These are phyloP conservation scores for Oenanthe oenanthe DNA, from an alignment of 2,113 vertebrate genomes.

Conservation along the genomic window DNA sequence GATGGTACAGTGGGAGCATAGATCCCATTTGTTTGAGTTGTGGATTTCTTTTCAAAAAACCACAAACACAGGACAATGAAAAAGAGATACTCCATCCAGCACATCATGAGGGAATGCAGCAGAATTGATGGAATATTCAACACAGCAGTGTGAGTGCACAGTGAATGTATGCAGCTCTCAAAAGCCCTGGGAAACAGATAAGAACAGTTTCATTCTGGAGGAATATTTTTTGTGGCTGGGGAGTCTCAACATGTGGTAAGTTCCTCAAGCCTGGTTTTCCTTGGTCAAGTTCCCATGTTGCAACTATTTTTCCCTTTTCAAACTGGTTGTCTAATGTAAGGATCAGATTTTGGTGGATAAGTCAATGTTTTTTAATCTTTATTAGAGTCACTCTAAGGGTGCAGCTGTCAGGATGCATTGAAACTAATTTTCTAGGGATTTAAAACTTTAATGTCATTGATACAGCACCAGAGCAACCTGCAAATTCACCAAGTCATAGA, in stretches of 20 bases:
- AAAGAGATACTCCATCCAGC: background rate
- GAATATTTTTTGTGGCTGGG: background rate
- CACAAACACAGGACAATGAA: background rate
- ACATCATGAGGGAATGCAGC: background rate
- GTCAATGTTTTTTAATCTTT: background rate
- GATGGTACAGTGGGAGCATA: background rate
- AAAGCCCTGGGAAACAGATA: background rate
- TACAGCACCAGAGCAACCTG: background rate
- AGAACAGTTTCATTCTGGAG: background rate
- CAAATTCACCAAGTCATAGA: background rate
- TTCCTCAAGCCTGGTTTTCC: background rate
- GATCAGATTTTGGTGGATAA: background rate
- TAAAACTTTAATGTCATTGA: background rate
- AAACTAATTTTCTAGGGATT: background rate
- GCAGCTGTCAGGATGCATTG: background rate
- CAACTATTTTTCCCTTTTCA: background rate
- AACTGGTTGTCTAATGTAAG: background rate
- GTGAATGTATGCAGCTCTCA: background rate
- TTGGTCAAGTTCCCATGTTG: background rate
- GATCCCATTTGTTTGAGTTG: background rate
- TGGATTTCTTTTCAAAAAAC: background rate
- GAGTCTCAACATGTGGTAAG: fast-evolving
- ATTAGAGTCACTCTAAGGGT: background rate
- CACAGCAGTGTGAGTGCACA: background rate
- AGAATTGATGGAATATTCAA: background rate